Evolutionary conservation across 2,113 vertebrate species (phyloP).

Genomic region (Acrocephalus kingi): DNA sequence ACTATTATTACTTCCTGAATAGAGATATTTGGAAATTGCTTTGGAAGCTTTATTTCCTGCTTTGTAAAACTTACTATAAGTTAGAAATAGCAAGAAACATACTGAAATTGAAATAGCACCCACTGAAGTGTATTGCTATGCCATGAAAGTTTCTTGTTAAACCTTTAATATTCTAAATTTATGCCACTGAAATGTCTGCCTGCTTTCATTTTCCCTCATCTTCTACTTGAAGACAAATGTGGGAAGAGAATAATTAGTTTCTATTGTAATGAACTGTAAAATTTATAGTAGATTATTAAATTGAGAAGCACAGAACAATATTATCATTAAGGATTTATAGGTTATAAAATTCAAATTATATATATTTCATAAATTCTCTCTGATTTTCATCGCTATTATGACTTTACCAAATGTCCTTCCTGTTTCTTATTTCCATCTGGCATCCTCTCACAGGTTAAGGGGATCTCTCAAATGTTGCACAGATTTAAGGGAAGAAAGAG

Average conservation of each 20-base stretch:
- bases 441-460: background rate
- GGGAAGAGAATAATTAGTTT: constrained; percentile 57
- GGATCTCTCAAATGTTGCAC: background rate
- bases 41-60: background rate
- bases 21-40: background rate
- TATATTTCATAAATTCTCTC: constrained; percentile 51
- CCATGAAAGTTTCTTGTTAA: background rate
- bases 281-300: constrained; percentile 50
- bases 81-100: background rate
- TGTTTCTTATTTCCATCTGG: constrained; percentile 13
- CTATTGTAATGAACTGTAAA: constrained; percentile 50
- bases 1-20: background rate
- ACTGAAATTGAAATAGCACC: background rate
- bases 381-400: background rate
- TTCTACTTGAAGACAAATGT: constrained; percentile 36
- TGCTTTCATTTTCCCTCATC: constrained; percentile 23
- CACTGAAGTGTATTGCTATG: background rate
- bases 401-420: background rate
- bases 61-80: background rate
- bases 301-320: constrained; percentile 53
- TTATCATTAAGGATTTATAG: constrained; percentile 63
- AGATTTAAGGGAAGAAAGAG: background rate
- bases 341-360: constrained; percentile 49
- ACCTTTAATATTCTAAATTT: constrained; percentile 8
- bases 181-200: background rate